phyloP scores from a whole-genome alignment of 2,888 invertebrate genomes.

The Notodonta dromedarius region DNA sequence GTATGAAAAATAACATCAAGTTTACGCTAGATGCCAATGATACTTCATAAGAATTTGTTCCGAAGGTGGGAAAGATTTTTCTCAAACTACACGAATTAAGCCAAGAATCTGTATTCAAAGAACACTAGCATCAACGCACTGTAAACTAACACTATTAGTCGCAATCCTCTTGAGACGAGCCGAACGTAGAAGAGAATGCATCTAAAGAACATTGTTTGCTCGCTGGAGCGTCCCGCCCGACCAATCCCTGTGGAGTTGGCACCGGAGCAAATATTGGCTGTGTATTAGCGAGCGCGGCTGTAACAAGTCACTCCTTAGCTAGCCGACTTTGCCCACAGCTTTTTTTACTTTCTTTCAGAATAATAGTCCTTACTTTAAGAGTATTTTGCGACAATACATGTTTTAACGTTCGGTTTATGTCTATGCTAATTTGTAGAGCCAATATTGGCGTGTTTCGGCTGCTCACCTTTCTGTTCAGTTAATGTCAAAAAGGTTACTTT shows the following conservation, averaged over 20 bases:
- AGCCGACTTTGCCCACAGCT: conserved; percentile 32
- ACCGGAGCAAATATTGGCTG: conserved; percentile 72
- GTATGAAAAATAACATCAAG: no score
- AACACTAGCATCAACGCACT: conserved; percentile 4
- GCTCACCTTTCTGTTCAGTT: conserved; percentile 3
- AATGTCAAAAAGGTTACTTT: conserved; percentile 3
- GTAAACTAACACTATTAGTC: conserved; percentile 53
- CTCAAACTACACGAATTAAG: no score
- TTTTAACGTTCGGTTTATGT: neutral
- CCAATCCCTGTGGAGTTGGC: conserved; percentile 57
- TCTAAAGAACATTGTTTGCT: conserved; percentile 70
- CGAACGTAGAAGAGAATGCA: conserved; percentile 52
- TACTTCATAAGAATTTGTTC: neutral
- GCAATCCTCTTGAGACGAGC: conserved; percentile 42
- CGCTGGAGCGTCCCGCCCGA: conserved; percentile 54
- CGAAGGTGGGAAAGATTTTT: no score
- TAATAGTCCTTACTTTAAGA: conserved; percentile 22
- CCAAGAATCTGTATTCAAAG: no score
- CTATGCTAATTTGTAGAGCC: neutral
- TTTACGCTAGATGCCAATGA: no score
- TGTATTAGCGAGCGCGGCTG: conserved; percentile 66
- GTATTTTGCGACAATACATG: neutral
- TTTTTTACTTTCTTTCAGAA: conserved; percentile 30
- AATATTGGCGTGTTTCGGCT: neutral
- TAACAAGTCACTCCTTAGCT: conserved; percentile 66